Conservation (phyloP, 2,888 invertebrate genomes). For the Idaea aversata region DNA sequence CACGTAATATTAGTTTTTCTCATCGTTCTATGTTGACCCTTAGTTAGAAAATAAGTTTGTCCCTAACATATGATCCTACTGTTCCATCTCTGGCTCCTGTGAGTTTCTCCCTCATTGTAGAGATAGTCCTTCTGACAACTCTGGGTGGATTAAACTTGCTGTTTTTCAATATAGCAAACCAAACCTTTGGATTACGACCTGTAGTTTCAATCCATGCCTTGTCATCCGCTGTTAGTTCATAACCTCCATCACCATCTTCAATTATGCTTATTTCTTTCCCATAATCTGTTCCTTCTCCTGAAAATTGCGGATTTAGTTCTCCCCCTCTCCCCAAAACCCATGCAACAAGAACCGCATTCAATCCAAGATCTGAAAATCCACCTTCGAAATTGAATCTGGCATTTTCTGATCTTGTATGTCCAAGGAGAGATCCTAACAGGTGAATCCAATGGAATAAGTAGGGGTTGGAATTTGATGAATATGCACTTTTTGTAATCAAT, state of each 20-base stretch:
- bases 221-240: not conserved
- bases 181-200: not conserved
- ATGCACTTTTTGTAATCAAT: not conserved
- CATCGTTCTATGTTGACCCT: too few species aligned
- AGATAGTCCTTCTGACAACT: not conserved
- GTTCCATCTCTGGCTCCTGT: not conserved
- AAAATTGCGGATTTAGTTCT: not conserved
- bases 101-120: not conserved
- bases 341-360: not conserved
- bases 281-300: not conserved
- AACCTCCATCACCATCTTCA: not conserved
- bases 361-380: not conserved
- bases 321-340: constrained; percentile 5
- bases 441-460: constrained; percentile 5
- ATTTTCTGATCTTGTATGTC: constrained; percentile 1
- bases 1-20: too few species aligned
- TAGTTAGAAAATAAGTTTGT: not conserved
- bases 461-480: constrained; percentile 6
- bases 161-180: not conserved
- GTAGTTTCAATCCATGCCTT: not conserved
- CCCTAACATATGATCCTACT: not conserved
- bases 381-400: constrained; percentile 8
- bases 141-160: not conserved
- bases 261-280: not conserved
- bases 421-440: not conserved